Percentiles rank a stretch among this genome's conserved stretches.
phyloP scores from a whole-genome alignment of 2,888 invertebrate species.

The Tubiluchus corallicola region DNA sequence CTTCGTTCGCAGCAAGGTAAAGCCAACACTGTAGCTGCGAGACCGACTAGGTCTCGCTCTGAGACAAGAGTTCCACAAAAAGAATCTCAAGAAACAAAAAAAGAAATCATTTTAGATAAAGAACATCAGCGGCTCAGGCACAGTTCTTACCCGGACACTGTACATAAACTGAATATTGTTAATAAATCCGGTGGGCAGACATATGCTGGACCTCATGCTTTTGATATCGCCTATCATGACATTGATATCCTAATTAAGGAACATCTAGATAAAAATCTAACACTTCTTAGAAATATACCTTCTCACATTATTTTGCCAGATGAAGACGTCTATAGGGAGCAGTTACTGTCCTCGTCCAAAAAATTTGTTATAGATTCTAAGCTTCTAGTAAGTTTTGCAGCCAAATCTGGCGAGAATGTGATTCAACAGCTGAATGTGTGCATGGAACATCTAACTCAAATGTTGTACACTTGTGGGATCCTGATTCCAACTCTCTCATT shows the following conservation, averaged over 20 bases:
- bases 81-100: no score
- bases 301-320: not conserved
- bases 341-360: not conserved
- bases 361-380: not conserved
- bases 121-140: not conserved
- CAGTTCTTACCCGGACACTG: not conserved
- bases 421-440: not conserved
- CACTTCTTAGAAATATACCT: no score
- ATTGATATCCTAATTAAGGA: conserved; percentile 1
- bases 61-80: not conserved
- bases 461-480: not conserved
- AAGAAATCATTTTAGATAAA: no score
- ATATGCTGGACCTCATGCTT: not conserved
- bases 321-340: not conserved
- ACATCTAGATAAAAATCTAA: not conserved
- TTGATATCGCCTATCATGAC: conserved; percentile 3
- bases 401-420: not conserved
- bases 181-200: no score
- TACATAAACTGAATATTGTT: no score
- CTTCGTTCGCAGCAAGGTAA: not conserved
- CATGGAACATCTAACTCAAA: not conserved
- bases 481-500: not conserved
- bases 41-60: not conserved
- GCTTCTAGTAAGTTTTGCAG: not conserved
- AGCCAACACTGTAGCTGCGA: not conserved